Percentiles rank a stretch among this genome's conserved stretches.
phyloP scores from a whole-genome alignment of 2,888 invertebrate genomes.

The Xiphydria camelus region DNA sequence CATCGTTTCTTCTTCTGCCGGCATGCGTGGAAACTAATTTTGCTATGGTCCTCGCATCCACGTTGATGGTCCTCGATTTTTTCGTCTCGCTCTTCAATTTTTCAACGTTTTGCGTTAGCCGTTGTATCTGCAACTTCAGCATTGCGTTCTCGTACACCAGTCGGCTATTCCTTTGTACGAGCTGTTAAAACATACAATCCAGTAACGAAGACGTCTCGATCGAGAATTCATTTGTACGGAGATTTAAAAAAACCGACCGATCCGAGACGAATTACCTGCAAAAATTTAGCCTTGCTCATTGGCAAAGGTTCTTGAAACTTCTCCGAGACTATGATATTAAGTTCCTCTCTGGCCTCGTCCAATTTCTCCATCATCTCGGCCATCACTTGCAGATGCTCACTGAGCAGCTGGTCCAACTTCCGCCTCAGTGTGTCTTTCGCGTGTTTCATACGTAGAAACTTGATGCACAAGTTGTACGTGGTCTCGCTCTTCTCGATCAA shows the following conservation, averaged over 20 bases:
- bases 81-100: slow-evolving; percentile 30
- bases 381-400: slow-evolving; percentile 41
- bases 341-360: slow-evolving; percentile 41
- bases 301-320: slow-evolving; percentile 43
- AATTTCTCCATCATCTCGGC: slow-evolving; percentile 45
- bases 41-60: slow-evolving; percentile 35
- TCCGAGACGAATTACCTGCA: slow-evolving; percentile 37
- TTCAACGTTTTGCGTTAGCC: slow-evolving; percentile 35
- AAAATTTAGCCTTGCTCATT: slow-evolving; percentile 38
- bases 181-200: slow-evolving; percentile 23
- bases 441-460: slow-evolving; percentile 43
- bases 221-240: too few species aligned
- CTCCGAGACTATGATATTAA: slow-evolving; percentile 40
- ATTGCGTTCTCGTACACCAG: slow-evolving; percentile 40
- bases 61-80: slow-evolving; percentile 35
- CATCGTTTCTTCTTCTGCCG: slow-evolving; percentile 20
- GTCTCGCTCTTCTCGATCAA: slow-evolving; percentile 33
- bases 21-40: slow-evolving; percentile 31
- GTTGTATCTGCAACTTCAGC: slow-evolving; percentile 36
- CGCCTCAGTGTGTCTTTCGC: slow-evolving; percentile 35
- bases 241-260: too few species aligned
- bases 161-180: slow-evolving; percentile 40
- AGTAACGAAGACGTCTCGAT: too few species aligned
- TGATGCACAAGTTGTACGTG: slow-evolving; percentile 40
- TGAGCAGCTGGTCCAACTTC: slow-evolving; percentile 35